A percentile compares a stretch with the other conserved stretches of the same genome.
These are phyloP conservation scores for Octodon degus DNA, from an alignment of 2,113 vertebrate genomes.

Conservation along the genomic window DNA sequence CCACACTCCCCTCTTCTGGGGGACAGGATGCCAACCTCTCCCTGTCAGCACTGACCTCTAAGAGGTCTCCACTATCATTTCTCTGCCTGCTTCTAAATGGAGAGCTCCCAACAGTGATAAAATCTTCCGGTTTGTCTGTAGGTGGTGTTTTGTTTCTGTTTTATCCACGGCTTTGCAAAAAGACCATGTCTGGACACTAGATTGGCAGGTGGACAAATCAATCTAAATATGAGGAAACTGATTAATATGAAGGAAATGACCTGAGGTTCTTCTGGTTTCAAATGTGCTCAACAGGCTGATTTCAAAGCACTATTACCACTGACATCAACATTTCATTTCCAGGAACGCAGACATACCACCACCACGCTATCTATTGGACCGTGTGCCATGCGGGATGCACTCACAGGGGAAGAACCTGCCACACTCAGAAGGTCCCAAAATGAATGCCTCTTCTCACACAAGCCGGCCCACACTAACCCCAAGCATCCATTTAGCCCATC, in stretches of 20 bases:
- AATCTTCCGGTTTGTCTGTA: not conserved
- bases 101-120: not conserved
- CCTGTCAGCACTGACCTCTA: no score
- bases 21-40: not conserved
- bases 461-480: not conserved
- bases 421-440: not conserved
- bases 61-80: rapidly evolving
- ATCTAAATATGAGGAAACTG: not conserved
- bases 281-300: not conserved
- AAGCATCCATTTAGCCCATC: not conserved
- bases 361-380: no score
- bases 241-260: not conserved
- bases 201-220: not conserved
- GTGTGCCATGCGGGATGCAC: rapidly evolving
- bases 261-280: not conserved
- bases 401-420: not conserved
- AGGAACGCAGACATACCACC: not conserved
- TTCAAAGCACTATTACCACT: not conserved
- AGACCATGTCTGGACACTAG: not conserved
- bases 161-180: not conserved
- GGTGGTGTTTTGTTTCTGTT: not conserved
- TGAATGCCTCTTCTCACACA: not conserved
- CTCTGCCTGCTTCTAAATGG: not conserved
- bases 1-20: rapidly evolving
- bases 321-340: no score